Evolutionary conservation across 2,113 vertebrate genomes (phyloP).

Genomic region (Mugil cephalus): DNA sequence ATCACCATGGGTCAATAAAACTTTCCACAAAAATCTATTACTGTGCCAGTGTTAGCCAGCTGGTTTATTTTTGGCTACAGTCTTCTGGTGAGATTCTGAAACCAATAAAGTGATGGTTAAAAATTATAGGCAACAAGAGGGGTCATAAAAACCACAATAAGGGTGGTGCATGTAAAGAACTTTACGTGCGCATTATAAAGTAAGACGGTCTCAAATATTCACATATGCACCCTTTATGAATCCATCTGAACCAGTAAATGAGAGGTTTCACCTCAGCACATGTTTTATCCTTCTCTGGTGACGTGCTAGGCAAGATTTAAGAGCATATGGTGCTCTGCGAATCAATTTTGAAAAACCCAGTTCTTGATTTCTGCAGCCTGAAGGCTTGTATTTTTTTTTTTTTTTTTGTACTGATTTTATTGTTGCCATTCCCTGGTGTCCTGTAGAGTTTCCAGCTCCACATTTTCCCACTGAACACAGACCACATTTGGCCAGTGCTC

Average conservation of each 20-base stretch:
- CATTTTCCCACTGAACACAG: slow-evolving; percentile 71
- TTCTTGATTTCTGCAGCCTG: slow-evolving; percentile 41
- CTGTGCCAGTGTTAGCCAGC: background rate
- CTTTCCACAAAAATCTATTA: no score
- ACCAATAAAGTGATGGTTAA: no score
- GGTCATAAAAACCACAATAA: background rate
- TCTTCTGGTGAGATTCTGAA: background rate
- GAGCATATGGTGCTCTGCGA: slow-evolving; percentile 47
- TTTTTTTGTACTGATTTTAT: slow-evolving; percentile 42
- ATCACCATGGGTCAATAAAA: background rate
- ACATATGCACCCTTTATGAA: slow-evolving; percentile 6
- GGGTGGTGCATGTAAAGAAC: background rate
- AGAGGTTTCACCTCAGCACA: slow-evolving; percentile 11
- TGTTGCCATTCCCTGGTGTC: slow-evolving; percentile 61
- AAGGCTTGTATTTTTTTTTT: slow-evolving; percentile 37
- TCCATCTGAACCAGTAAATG: slow-evolving; percentile 25
- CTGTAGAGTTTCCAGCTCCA: slow-evolving; percentile 61
- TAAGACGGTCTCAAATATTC: slow-evolving; percentile 1
- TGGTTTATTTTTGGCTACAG: background rate
- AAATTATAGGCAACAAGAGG: background rate
- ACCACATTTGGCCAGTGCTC: slow-evolving; percentile 62
- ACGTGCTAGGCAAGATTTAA: slow-evolving; percentile 18
- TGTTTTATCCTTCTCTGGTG: slow-evolving; percentile 36
- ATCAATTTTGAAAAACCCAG: slow-evolving; percentile 32
- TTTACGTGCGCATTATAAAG: background rate